Evolutionary conservation across 2,888 invertebrate genomes (phyloP), one percentile per base, ranked within the genome.

Genomic region (Caenorhabditis doughertyi): DNA sequence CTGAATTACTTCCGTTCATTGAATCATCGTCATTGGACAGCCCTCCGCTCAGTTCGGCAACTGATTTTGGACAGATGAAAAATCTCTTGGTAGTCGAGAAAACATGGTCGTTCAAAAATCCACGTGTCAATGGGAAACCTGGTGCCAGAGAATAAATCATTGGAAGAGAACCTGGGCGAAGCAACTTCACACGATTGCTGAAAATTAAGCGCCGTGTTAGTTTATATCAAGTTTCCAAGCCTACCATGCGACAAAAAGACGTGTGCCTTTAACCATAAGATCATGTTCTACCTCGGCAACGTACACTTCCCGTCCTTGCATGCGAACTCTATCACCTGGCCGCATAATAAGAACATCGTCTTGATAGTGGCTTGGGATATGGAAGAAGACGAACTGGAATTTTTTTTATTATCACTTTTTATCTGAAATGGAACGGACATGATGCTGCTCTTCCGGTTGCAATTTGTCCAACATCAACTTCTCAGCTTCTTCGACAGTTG

Each of bases 401-500:
- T 13, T 13, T 2, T 39, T 39, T 39, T 3, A 55, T 27, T 9
- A 58, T 16, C 8, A 49, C 18, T 47, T 18, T 1, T 29, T 2
- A 7, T 16, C 5, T 7, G 8, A 5, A n/a, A 25, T 18, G 0
- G 13, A 39, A 39, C 68, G 42, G 32, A 83, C 83, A 49, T 73
- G 42, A 25, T 64, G 60, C 18, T 29, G 18, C 18, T 39, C 25
- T 39, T 82, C 82, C 0, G 51, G 71, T 51, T 79, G 79, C 58
- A 84, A 42, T 49, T 84, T 80, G 8, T 29, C 77, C 32, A 72
- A 49, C 51, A 89, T 85, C 58, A 85, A 23, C 3, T 55, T 53
- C 9, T 83, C 71, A 1, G 84, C 81, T 25, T 87, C 83, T 9
- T 64, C 73, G 2, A 87, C 84, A 3, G 84, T 86, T 8, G 89